These are phyloP conservation scores for Ophiodon elongatus DNA, from an alignment of 2,113 vertebrate genomes.

Conservation along the genomic window DNA sequence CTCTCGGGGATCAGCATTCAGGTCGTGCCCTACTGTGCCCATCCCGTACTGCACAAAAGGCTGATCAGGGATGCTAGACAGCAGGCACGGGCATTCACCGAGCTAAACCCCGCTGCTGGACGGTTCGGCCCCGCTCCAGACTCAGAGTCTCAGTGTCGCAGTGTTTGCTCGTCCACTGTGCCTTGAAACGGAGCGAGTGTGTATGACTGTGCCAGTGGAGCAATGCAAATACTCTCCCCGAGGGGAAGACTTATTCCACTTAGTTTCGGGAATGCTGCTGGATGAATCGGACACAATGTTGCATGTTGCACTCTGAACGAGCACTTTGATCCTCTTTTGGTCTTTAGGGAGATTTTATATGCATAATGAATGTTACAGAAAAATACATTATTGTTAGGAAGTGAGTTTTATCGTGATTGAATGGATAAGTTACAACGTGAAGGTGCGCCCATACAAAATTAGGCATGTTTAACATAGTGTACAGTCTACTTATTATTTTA, in stretches of 20 bases:
- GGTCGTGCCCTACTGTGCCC: conserved; percentile 54
- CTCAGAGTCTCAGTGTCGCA: conserved; percentile 59
- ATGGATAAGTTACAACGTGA: background rate
- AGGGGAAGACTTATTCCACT: conserved; percentile 15
- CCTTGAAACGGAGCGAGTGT: conserved; percentile 67
- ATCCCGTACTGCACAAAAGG: conserved; percentile 60
- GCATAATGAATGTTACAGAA: background rate
- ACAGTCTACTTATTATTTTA: too few species aligned
- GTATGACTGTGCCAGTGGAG: conserved; percentile 46
- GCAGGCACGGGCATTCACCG: conserved; percentile 59
- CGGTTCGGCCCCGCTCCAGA: conserved; percentile 41
- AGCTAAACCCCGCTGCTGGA: conserved; percentile 50
- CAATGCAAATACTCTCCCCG: conserved; percentile 53
- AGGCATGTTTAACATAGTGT: background rate
- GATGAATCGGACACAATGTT: conserved; percentile 23
- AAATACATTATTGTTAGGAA: background rate
- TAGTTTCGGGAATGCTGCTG: conserved; percentile 10
- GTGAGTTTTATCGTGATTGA: background rate
- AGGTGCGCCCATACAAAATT: background rate
- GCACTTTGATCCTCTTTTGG: conserved; percentile 20
- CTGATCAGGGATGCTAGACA: conserved; percentile 72
- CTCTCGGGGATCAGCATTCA: conserved; percentile 68
- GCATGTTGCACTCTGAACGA: conserved; percentile 6
- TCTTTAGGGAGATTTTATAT: background rate
- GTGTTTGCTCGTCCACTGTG: conserved; percentile 73